Percentiles rank a stretch among this genome's conserved stretches.
phyloP scores from a whole-genome alignment of 2,113 vertebrate species.

The Steatornis caripensis region DNA sequence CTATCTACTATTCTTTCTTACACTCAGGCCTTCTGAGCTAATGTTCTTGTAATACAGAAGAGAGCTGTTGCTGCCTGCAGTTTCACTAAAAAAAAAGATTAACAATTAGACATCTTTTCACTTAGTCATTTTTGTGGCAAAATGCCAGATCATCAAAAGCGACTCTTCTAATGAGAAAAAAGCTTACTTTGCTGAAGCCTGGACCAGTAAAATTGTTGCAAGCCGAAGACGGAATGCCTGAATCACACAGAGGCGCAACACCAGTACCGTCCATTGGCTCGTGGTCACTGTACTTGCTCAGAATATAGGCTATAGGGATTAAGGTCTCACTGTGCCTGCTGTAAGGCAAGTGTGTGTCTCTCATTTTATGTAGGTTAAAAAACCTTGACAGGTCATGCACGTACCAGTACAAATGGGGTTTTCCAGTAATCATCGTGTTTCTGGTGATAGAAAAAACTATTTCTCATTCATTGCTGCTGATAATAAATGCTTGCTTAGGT shows the following conservation, averaged over 20 bases:
- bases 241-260: not conserved
- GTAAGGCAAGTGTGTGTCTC: not conserved
- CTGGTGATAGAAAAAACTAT: not conserved
- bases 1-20: too few relatives aligned
- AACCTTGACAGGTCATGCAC: not conserved
- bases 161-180: not conserved
- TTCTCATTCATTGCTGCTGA: not conserved
- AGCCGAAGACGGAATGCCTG: not conserved
- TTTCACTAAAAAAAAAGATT: not conserved
- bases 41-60: not conserved
- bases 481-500: not conserved
- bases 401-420: not conserved
- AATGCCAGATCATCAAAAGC: not conserved
- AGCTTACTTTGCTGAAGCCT: not conserved
- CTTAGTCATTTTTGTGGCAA: not conserved
- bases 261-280: not conserved
- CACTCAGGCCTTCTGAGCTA: not conserved
- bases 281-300: not conserved
- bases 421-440: not conserved
- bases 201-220: not conserved
- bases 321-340: not conserved
- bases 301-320: rapidly evolving
- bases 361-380: not conserved
- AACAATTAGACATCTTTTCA: not conserved
- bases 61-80: not conserved